A percentile compares a stretch with the other conserved stretches of the same genome.
These are phyloP conservation scores for Dermatemys mawii DNA, from an alignment of 2,113 vertebrate genomes.

Conservation along the genomic window DNA sequence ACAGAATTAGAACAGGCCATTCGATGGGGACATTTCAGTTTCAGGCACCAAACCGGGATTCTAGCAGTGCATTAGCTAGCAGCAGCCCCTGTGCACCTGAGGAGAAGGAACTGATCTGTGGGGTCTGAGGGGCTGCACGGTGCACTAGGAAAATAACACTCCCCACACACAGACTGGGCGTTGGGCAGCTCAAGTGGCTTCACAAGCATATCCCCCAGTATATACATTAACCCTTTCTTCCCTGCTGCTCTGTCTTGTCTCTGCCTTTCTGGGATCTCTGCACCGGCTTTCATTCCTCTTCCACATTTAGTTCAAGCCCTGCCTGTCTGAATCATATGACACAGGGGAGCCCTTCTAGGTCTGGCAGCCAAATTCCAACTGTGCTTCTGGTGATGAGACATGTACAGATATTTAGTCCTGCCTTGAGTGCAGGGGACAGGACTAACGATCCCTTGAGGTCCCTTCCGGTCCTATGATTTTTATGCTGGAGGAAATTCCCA, in stretches of 20 bases:
- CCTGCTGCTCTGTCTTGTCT: not conserved
- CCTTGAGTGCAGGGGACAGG: too few relatives aligned
- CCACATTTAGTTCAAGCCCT: not conserved
- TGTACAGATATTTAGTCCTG: not conserved
- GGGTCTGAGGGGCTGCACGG: not conserved
- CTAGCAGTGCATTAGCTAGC: not conserved
- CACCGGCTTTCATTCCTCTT: not conserved
- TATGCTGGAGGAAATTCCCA: not conserved
- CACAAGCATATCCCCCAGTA: accelerated
- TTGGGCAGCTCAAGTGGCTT: not conserved
- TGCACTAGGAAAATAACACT: not conserved
- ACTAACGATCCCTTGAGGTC: too few relatives aligned
- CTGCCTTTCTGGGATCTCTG: not conserved
- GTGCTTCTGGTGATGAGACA: not conserved
- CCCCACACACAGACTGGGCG: not conserved
- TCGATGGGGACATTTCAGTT: not conserved
- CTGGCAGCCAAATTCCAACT: not conserved
- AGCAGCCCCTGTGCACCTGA: not conserved
- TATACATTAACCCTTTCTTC: not conserved
- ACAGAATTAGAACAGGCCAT: not conserved
- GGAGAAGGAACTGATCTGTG: not conserved
- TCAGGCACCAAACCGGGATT: not conserved
- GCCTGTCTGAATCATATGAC: not conserved
- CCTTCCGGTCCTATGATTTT: too few relatives aligned
- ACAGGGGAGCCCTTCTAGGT: not conserved